Conservation (phyloP, 2,888 invertebrate species). For the Mermis nigrescens region DNA sequence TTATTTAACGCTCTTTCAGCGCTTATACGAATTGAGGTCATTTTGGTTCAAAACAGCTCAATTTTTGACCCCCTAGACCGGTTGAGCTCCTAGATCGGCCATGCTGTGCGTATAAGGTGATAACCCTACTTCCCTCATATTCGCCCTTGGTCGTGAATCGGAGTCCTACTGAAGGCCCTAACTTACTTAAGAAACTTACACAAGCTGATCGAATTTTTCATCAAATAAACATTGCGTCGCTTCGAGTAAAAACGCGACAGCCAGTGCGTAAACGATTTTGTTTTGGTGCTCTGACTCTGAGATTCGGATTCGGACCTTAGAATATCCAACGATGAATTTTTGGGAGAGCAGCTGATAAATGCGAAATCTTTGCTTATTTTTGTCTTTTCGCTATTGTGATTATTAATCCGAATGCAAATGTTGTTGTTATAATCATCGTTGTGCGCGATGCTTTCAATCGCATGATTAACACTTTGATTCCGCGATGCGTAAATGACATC, state of each 20-base stretch:
- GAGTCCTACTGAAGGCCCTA: too few relatives aligned
- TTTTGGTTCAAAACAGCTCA: too few relatives aligned
- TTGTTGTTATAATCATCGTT: not conserved
- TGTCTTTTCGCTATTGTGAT: not conserved
- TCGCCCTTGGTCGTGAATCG: too few relatives aligned
- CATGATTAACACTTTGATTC: not conserved
- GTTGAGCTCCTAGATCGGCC: too few relatives aligned
- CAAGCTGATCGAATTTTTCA: conserved; percentile 25
- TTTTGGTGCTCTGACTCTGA: too few relatives aligned
- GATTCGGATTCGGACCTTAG: too few relatives aligned
- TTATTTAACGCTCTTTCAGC: too few relatives aligned
- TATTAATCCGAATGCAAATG: not conserved
- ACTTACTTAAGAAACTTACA: conserved; percentile 18
- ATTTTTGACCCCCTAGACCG: too few relatives aligned
- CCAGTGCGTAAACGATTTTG: conserved; percentile 14
- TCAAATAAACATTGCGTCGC: conserved; percentile 10
- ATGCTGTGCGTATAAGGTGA: too few relatives aligned
- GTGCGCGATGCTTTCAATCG: not conserved
- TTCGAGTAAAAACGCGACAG: conserved; percentile 14
- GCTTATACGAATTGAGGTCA: too few relatives aligned
- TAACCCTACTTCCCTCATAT: too few relatives aligned
- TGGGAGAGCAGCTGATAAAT: too few relatives aligned
- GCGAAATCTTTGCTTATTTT: not conserved
- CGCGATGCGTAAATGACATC: not conserved
- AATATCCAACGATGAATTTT: not conserved